A percentile compares a stretch with the other conserved stretches of the same genome.
Evolutionary conservation across 23 tunicate genomes (phyloP).

Genomic region (Styela plicata): DNA sequence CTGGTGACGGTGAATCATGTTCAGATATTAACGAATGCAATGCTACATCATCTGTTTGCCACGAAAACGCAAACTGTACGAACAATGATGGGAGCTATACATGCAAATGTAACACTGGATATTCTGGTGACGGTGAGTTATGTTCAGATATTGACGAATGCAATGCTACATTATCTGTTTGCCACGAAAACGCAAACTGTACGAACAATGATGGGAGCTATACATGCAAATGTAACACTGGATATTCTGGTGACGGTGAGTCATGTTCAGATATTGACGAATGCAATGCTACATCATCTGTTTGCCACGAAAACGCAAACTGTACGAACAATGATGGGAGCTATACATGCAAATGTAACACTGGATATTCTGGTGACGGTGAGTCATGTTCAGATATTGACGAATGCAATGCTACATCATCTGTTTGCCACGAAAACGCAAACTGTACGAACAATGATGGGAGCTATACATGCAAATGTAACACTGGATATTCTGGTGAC

Average conservation of each 20-base stretch:
- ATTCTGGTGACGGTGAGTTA: not conserved
- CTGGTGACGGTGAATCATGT: not conserved
- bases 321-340: not conserved
- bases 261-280: not conserved
- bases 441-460: not conserved
- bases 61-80: not conserved
- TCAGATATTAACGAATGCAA: not conserved
- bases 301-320: not conserved
- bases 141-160: not conserved
- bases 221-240: not conserved
- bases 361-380: not conserved
- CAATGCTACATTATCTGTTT: not conserved
- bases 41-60: not conserved
- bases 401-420: not conserved
- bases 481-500: not conserved
- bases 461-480: not conserved
- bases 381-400: not conserved
- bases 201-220: not conserved
- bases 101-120: not conserved
- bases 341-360: not conserved
- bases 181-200: not conserved
- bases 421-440: not conserved
- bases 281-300: not conserved
- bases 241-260: not conserved
- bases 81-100: not conserved